phyloP scores from a whole-genome alignment of 2,888 invertebrate genomes.

The Nemapogon koenigi region DNA sequence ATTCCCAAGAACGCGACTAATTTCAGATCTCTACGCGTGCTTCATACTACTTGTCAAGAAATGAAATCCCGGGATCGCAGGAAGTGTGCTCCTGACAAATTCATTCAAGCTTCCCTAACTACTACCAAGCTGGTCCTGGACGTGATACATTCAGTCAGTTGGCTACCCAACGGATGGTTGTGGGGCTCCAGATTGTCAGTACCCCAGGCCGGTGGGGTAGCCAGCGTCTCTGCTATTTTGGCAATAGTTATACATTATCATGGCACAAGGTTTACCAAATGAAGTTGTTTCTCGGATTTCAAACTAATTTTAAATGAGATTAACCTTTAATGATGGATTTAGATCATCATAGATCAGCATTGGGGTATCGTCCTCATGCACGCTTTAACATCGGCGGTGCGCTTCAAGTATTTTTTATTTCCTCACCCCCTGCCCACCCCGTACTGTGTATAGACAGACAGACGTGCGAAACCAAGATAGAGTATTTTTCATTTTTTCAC shows the following conservation, averaged over 20 bases:
- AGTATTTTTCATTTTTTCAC: too few relatives aligned
- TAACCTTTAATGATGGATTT: too few relatives aligned
- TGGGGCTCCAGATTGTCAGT: conserved; percentile 75
- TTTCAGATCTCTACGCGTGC: conserved; percentile 38
- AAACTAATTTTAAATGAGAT: too few relatives aligned
- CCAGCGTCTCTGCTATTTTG: conserved; percentile 34
- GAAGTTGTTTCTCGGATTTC: background rate
- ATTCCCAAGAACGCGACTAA: too few relatives aligned
- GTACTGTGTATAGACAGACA: too few relatives aligned
- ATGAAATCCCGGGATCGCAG: conserved; percentile 27
- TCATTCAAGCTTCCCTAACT: conserved; percentile 38
- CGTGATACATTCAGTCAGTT: conserved; percentile 80
- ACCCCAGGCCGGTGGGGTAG: conserved; percentile 31
- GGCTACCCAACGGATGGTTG: conserved; percentile 78
- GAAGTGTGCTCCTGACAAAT: conserved; percentile 38
- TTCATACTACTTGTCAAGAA: conserved; percentile 29
- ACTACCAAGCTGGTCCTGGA: conserved; percentile 62
- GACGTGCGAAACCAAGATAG: too few relatives aligned
- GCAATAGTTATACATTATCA: conserved; percentile 42
- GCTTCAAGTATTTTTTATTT: too few relatives aligned
- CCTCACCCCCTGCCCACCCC: too few relatives aligned
- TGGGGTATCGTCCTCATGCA: too few relatives aligned
- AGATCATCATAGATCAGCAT: too few relatives aligned
- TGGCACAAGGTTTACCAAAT: conserved; percentile 27
- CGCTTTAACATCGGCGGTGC: too few relatives aligned